These are phyloP conservation scores for Sebastes trivittatus DNA, from an alignment of 2,797 vertebrate species.

Conservation along the genomic window DNA sequence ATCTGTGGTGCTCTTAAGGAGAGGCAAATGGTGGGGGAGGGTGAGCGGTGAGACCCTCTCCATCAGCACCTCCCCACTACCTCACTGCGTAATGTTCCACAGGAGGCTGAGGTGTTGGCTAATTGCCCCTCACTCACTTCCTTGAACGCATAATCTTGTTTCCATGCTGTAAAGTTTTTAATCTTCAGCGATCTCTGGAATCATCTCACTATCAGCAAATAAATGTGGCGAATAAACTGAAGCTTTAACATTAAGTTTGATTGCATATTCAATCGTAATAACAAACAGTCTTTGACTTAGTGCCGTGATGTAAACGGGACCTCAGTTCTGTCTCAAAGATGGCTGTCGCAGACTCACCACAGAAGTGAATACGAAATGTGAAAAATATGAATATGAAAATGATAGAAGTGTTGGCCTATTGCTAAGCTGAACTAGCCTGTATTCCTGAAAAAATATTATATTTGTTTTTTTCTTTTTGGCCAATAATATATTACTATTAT, in stretches of 20 bases:
- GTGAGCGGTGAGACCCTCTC: constrained; percentile 71
- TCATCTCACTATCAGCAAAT: neutral
- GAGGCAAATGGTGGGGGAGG: constrained; percentile 65
- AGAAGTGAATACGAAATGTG: accelerated
- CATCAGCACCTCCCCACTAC: constrained; percentile 73
- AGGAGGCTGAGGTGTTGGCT: constrained; percentile 71
- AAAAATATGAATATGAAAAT: no score
- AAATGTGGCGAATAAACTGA: neutral
- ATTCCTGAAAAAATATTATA: no score
- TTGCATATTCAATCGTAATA: neutral
- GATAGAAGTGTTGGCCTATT: no score
- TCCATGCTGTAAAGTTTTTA: neutral
- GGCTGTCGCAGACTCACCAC: no score
- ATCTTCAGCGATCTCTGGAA: neutral
- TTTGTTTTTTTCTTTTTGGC: no score
- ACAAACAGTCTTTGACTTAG: neutral
- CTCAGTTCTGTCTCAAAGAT: neutral
- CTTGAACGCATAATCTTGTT: constrained; percentile 13
- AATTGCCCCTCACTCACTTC: constrained; percentile 70
- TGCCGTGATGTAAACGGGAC: no score
- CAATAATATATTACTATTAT: no score
- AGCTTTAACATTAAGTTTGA: neutral
- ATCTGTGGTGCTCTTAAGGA: constrained; percentile 65
- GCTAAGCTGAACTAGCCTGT: no score
- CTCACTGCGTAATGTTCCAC: constrained; percentile 62